Conservation (phyloP, 2,113 vertebrate species). For the Sisor rabdophorus region DNA sequence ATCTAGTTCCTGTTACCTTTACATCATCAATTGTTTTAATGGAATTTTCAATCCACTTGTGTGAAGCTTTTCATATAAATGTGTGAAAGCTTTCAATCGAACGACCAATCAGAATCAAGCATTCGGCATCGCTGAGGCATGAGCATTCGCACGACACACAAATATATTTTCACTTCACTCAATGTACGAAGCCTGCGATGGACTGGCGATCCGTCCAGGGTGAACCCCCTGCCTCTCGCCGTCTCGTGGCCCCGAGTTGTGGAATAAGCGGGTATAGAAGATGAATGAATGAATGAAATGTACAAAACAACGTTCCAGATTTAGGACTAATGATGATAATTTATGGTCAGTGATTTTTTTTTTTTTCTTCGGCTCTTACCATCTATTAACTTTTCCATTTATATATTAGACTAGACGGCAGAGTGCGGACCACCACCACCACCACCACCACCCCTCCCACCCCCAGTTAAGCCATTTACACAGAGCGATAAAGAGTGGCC, state of each 20-base stretch:
- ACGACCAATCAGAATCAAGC: background rate
- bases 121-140: no score
- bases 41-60: background rate
- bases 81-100: background rate
- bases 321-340: no score
- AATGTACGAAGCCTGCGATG: no score
- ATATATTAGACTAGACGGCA: slow-evolving; percentile 4
- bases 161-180: background rate
- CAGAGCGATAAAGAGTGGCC: slow-evolving; percentile 5
- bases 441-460: no score
- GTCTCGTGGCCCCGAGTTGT: no score
- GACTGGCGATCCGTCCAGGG: no score
- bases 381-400: background rate
- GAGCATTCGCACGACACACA: background rate
- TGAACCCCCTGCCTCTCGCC: no score
- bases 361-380: background rate
- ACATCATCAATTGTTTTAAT: no score
- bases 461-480: background rate
- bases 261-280: no score
- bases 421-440: no score
- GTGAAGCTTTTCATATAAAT: background rate
- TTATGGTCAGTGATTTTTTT: background rate
- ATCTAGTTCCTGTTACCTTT: no score
- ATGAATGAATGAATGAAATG: no score
- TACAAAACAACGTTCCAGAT: background rate